Conservation (phyloP, 2,888 invertebrate genomes). For the Clunio marinus region DNA sequence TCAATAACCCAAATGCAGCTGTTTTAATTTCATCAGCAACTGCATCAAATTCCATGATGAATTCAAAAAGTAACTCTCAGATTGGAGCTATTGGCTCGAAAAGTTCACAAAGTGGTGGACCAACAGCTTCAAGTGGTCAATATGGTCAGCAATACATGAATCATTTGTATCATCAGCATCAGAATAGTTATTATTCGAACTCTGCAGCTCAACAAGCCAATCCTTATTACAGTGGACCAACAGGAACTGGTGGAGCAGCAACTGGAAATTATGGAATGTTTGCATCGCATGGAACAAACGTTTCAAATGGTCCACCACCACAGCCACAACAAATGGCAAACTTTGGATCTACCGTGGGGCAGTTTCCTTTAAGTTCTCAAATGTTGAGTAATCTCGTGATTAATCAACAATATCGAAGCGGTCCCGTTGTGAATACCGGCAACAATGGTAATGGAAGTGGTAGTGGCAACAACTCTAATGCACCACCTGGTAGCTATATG, state of each 20-base stretch:
- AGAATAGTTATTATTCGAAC: constrained; percentile 52
- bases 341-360: constrained; percentile 52
- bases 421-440: constrained; percentile 46
- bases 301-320: constrained; percentile 43
- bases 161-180: constrained; percentile 49
- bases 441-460: constrained; percentile 3
- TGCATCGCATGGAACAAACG: constrained; percentile 48
- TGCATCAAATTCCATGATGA: constrained; percentile 83
- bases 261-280: constrained; percentile 50
- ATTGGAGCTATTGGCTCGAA: constrained; percentile 74
- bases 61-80: constrained; percentile 77
- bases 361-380: constrained; percentile 57
- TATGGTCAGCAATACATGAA: constrained; percentile 49
- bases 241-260: constrained; percentile 45
- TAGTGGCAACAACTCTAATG: neutral
- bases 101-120: constrained; percentile 45
- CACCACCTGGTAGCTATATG: constrained; percentile 43
- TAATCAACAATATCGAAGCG: constrained; percentile 49
- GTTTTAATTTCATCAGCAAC: constrained; percentile 72
- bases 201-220: constrained; percentile 49
- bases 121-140: constrained; percentile 43
- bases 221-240: constrained; percentile 49
- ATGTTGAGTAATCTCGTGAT: constrained; percentile 59
- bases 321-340: constrained; percentile 50
- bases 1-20: constrained; percentile 79